Base-by-base conservation (phyloP, 1,140 invertebrate species). In the Macrobrachium nipponense region DNA sequence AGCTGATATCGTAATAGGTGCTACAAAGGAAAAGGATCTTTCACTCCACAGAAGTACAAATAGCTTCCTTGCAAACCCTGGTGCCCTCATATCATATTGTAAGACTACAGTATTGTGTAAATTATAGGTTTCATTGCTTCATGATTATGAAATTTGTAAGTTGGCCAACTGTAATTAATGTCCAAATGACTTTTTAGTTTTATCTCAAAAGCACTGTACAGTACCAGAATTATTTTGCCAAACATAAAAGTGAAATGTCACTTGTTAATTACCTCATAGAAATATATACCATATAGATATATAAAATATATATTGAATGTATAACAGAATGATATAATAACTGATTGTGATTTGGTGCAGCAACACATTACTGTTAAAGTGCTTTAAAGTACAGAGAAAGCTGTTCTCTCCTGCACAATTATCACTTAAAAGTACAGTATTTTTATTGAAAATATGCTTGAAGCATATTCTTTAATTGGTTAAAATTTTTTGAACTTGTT, bases 21-120 rank as follows among this genome's bases (percentile, higher is more conserved):
- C 84, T 86, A 86, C 84, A 73, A 59, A 80, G 77, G 84, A 86
- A 86, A 86, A 86, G 84, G 84, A 86, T 86, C 84, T 86, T 86
- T 86, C 84, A 86, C 84, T 79, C 60, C 78, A 73, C 61, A 73
- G 77, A 86, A 86, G 84, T 86, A 86, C 84, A 86, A 86, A 86
- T 86, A 78, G 70, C 84, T 86, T 86, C 84, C 84, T 82, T 80
- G 84, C 77, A 80, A 86, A 86, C 83, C 80, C 77, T 86, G 83
- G 83, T 86, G 83, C 83, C 83, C 83, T 84, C 82, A 73, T 77
- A 58, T 51, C 59, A 84, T 60, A 77, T 61, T 80, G 58, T 86
- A 76, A 80, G 72, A 75, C 66, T 62, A 80, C 62, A 70, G 58
- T 27, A 58, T 75, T 80, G 27, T 80, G 18, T 14, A 14, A 23